Base-by-base conservation (phyloP, 2,797 vertebrate genomes). In the Silurus lanzhouensis region DNA sequence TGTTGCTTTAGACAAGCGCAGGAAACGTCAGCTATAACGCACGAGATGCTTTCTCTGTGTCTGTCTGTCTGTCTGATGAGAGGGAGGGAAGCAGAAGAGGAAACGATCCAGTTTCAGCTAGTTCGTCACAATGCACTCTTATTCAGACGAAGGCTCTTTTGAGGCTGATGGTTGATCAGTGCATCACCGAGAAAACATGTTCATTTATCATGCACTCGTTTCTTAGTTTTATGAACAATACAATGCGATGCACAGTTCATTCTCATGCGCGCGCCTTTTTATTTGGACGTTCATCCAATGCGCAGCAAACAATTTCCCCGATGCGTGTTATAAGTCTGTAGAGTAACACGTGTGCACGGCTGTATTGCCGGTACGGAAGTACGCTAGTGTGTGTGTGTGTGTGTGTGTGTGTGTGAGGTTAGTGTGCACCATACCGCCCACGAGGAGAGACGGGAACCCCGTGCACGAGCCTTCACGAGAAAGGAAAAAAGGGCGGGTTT, bases 71-170 rank as follows among this genome's bases (percentile, higher is more conserved):
- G 5, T 74, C 27, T 87, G 79, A 48, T 79, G 71, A 91, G 90
- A 91, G 88, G 89, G 70, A 85, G 83, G 92, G 89, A 63, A 86
- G 87, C 88, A 25, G 52, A 64, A 83, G 89, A 88, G 86, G 91
- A 87, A 87, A 77, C 76, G 89, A 95, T 93, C 94, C 93, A 92
- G 94, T 95, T 93, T 91, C 91, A 94, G 94, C 94, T 94, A 93
- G 95, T 94, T 94, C 88, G 89, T 90, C 90, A 78, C 86, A 89
- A 89, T 85, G 87, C 74, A 60, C 64, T 67, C 60, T 82, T 87
- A 72, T 87, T 87, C n/a, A 86, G 38, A 84, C 44, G 19, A 13
- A 81, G 79, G 14, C n/a, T 81, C 67, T 22, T 55, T 25, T 22
- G 52, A 64, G 66, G 31, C 67, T 71, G 67, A 60, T 71, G 52